Evolutionary conservation across 2,888 invertebrate species (phyloP), one percentile per base, ranked within the genome.

Genomic region (Noctua janthina): DNA sequence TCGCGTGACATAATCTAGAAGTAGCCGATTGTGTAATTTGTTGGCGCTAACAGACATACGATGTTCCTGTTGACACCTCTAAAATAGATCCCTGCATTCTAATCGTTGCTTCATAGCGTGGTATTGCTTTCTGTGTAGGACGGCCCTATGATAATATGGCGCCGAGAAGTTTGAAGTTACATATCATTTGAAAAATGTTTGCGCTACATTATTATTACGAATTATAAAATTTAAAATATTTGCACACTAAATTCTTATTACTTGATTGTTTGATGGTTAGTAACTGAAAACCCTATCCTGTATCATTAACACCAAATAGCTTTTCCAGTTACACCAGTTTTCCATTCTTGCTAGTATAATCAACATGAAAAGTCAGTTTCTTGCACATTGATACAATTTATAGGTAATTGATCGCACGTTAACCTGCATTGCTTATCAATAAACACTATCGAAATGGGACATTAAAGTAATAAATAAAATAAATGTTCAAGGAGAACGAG

Each of bases 71-170:
- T 81, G 62, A 87, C 74, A 77, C 7, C 29, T 81, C 68, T 7
- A 81, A 85, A 85, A 87, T 87, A 85, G 87, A 87, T 76, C 13
- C 54, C 76, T 77, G 49, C 13, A 51, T 79, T 62, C 23, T 74
- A 76, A 76, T 49, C 85, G 74, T 87, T 87, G 74, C 81, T 64
- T n/a, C 51, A 74, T 76, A 49, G 79, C 78, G 20, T 70, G 51
- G 7, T 62, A 77, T 77, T 29, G 78, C 84, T 69, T 23, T 59
- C 8, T 59, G 35, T 83, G 71, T 74, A 46, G 13, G 0, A 39
- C 59, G 0, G 46, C 59, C 59, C 43, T 49, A 29, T 29, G 29
- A 29, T n/a, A 59, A 59, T n/a, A 29, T n/a, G 29, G 54, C 59
- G 66, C 29, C 43, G 6, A 4, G n/a, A 7, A 62, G 1, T 64